Percentiles rank a stretch among this genome's conserved stretches.
phyloP scores from a whole-genome alignment of 2,888 invertebrate species.

The Acanthosepion esculentum region DNA sequence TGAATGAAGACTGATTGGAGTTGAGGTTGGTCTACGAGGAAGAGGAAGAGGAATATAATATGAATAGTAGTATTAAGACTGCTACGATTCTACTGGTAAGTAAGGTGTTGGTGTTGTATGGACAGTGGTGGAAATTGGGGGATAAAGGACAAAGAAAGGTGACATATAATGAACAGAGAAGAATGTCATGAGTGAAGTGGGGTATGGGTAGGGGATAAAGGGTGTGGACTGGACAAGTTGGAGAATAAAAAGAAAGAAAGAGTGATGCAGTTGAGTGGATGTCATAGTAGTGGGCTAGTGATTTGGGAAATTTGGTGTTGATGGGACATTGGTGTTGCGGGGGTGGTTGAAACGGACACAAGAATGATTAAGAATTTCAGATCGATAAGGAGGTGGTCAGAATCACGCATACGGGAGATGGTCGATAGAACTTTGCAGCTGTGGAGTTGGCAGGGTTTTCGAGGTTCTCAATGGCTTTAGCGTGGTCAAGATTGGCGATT shows the following conservation, averaged over 20 bases:
- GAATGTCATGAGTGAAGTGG: background rate
- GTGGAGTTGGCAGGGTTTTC: background rate
- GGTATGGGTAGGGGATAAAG: background rate
- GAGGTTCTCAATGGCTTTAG: background rate
- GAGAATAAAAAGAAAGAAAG: background rate
- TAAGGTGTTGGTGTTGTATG: background rate
- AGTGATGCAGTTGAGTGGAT: background rate
- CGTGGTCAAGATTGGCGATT: background rate
- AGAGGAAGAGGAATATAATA: background rate
- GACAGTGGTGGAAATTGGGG: background rate
- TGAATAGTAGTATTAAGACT: background rate
- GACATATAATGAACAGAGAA: background rate
- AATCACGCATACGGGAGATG: constrained; percentile 2
- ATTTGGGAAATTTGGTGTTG: background rate
- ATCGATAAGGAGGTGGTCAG: background rate
- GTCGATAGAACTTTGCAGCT: background rate
- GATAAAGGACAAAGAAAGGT: background rate
- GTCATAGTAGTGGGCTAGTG: background rate
- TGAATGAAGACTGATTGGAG: background rate
- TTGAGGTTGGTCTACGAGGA: background rate
- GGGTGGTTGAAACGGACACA: background rate
- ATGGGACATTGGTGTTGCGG: background rate
- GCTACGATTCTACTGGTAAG: background rate
- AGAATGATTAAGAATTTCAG: background rate
- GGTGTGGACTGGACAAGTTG: background rate